Evolutionary conservation across 2,888 invertebrate species (phyloP).

Genomic region (Gandaritis pyraliata): DNA sequence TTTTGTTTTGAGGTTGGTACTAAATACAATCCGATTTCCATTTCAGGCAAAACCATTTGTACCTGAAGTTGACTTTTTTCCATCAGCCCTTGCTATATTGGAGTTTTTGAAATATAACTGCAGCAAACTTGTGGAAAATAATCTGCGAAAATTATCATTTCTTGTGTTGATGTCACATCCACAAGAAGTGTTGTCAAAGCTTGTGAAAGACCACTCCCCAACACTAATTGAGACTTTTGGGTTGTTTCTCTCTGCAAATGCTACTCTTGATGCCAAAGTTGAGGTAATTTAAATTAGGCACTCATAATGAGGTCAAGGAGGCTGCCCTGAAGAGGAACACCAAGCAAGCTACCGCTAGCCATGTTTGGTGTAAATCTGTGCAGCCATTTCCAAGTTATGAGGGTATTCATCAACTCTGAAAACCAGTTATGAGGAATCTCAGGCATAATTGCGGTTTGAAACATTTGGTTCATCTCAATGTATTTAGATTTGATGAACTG

Average conservation of each 20-base stretch:
- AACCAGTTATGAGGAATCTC: no score
- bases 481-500: no score
- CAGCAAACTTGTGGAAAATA: not conserved
- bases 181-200: constrained; percentile 47
- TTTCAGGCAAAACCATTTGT: constrained; percentile 22
- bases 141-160: constrained; percentile 14
- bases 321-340: no score
- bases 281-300: constrained; percentile 46
- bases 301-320: no score
- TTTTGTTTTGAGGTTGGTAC: no score
- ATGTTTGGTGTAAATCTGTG: no score
- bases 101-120: constrained; percentile 50
- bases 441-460: no score
- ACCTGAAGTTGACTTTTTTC: constrained; percentile 42
- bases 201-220: constrained; percentile 45
- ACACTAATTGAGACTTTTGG: constrained; percentile 55
- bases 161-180: constrained; percentile 58
- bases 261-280: constrained; percentile 6
- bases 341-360: no score
- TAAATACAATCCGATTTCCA: not conserved
- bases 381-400: no score
- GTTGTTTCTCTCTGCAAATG: constrained; percentile 19
- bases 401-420: no score
- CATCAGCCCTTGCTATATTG: constrained; percentile 57
- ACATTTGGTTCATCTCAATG: no score